Percentiles rank a stretch among this genome's conserved stretches.
These are phyloP conservation scores for Peromyscus attwateri DNA, from an alignment of 2,797 vertebrate genomes.

Conservation along the genomic window DNA sequence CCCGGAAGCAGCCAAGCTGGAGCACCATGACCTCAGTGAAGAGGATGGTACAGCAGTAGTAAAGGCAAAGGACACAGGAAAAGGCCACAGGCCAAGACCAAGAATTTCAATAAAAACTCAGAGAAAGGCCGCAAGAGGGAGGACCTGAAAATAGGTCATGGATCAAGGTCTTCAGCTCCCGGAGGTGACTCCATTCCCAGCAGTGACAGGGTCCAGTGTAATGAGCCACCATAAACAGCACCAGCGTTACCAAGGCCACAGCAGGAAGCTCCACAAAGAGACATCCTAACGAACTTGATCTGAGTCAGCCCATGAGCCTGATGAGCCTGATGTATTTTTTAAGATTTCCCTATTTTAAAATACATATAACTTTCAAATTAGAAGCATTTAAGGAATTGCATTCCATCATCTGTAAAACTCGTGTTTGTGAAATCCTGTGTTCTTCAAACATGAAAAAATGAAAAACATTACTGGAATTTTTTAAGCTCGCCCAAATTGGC, in stretches of 20 bases:
- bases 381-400: neutral
- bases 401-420: neutral
- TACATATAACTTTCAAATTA: slow-evolving; percentile 20
- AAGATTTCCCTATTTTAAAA: neutral
- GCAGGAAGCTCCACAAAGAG: neutral
- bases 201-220: neutral
- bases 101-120: neutral
- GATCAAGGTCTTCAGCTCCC: neutral
- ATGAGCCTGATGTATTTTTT: slow-evolving; percentile 8
- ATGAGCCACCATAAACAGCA: neutral
- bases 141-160: neutral
- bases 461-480: neutral
- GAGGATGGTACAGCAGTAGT: neutral
- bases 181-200: neutral
- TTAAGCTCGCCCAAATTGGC: slow-evolving; percentile 7
- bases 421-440: neutral
- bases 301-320: neutral
- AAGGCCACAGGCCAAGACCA: neutral
- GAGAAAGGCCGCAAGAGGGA: neutral
- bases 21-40: neutral
- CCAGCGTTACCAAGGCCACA: neutral
- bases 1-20: neutral
- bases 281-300: neutral
- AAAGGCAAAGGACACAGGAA: neutral
- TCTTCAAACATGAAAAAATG: neutral